phyloP scores from a whole-genome alignment of 2,113 vertebrate species.

The Tonatia bakeri region DNA sequence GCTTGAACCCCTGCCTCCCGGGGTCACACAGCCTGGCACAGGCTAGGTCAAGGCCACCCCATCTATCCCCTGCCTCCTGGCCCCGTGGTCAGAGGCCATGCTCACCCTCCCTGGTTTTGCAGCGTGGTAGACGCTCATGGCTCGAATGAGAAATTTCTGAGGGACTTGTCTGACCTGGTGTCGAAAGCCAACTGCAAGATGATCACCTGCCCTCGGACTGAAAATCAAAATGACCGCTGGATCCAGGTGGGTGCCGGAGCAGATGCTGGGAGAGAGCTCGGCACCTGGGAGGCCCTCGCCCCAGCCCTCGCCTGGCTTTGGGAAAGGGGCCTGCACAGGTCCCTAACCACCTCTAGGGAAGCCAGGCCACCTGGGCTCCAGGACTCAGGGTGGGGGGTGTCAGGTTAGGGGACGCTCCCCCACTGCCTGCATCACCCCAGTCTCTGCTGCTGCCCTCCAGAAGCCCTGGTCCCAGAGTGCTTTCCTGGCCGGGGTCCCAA shows the following conservation, averaged over 20 bases:
- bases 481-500: neutral
- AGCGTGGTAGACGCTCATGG: slow-evolving; percentile 10
- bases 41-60: neutral
- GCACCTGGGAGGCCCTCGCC: accelerated
- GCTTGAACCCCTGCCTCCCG: neutral
- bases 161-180: slow-evolving; percentile 80
- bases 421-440: accelerated
- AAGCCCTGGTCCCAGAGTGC: neutral
- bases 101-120: neutral
- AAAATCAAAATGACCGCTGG: slow-evolving; percentile 92
- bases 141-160: slow-evolving; percentile 80
- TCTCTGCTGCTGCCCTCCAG: neutral
- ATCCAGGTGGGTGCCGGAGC: slow-evolving; percentile 86
- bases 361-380: neutral
- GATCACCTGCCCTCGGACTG: slow-evolving; percentile 76
- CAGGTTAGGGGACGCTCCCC: neutral
- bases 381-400: accelerated
- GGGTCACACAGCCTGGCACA: neutral
- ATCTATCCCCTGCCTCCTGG: accelerated
- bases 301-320: accelerated
- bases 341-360: accelerated
- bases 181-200: slow-evolving; percentile 80
- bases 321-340: neutral
- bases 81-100: neutral
- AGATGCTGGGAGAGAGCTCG: no score